Base-by-base conservation (phyloP, 2,113 vertebrate genomes). In the Myiopsitta monachus region DNA sequence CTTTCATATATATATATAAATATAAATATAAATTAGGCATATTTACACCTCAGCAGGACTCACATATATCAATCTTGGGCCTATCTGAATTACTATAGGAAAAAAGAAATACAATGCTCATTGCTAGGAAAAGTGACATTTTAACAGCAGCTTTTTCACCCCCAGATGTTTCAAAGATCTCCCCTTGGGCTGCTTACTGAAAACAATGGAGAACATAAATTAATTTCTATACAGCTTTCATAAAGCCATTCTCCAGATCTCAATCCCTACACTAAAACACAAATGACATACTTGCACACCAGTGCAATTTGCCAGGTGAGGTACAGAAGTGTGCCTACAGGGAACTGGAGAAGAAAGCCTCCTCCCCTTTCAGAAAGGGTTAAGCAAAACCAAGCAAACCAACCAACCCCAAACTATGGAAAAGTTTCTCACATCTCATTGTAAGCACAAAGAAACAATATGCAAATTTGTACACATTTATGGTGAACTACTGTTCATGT, bases 121-220 rank as follows among this genome's bases (percentile, higher is more conserved):
- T 51, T 76, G 95, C 49, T 78, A 47, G 81, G 83, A 79, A 68
- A 88, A 91, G 28, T 38, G 51, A 87, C 88, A 77, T 94, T 95
- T 97, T 87, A 87, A 90, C 76, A 63, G 81, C 74, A 96, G 90
- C 69, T 88, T 87, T 72, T 74, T 74, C 70, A 61, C 16, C 39
- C 33, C 61, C 47, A 64, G 61, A 10, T 73, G 61, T 86, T 91
- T 69, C 91, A 64, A 47, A 86, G 57, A 57, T 86, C 59, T 72
- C 88, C 59, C 43, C 36, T 36, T 27, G 16, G 33, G 41, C 14
- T 38, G n/a, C 59, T 88, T 26, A 46, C 10, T 36, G 33, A 73
- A 49, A 82, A 59, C 38, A 88, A 46, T 6, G 46, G 83, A 39
- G n/a, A 94, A 79, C 44, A 76, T 36, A 66, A 73, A 62, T 57